phyloP scores from a whole-genome alignment of 2,797 vertebrate species.

The Myiotriccus ornatus region DNA sequence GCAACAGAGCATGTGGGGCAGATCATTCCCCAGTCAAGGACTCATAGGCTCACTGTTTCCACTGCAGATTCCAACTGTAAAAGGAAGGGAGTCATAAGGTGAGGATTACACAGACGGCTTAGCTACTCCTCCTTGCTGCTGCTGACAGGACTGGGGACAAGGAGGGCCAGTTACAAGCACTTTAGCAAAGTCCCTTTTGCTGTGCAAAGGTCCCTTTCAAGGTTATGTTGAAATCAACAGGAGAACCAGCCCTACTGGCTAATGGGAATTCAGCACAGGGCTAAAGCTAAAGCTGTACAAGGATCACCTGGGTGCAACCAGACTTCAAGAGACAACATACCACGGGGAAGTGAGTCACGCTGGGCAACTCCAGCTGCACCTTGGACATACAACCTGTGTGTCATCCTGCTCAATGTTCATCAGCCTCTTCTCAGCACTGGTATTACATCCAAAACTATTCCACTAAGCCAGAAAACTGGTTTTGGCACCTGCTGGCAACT shows the following conservation, averaged over 20 bases:
- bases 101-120: not conserved
- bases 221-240: not conserved
- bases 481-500: not conserved
- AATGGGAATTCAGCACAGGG: accelerated
- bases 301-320: not conserved
- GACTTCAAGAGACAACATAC: not conserved
- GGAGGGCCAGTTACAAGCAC: not conserved
- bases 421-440: not conserved
- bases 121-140: not conserved
- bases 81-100: not conserved
- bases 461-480: not conserved
- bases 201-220: not conserved
- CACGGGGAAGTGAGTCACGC: not conserved
- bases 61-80: not conserved
- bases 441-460: not conserved
- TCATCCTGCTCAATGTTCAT: not conserved
- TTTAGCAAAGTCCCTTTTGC: not conserved
- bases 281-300: not conserved
- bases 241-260: not conserved
- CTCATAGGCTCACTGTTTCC: not conserved
- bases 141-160: not conserved
- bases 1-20: not conserved
- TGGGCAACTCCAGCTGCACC: not conserved
- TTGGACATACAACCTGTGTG: not conserved
- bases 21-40: not conserved